phyloP scores from a whole-genome alignment of 1,140 invertebrate species.

The Pollicipes pollicipes region DNA sequence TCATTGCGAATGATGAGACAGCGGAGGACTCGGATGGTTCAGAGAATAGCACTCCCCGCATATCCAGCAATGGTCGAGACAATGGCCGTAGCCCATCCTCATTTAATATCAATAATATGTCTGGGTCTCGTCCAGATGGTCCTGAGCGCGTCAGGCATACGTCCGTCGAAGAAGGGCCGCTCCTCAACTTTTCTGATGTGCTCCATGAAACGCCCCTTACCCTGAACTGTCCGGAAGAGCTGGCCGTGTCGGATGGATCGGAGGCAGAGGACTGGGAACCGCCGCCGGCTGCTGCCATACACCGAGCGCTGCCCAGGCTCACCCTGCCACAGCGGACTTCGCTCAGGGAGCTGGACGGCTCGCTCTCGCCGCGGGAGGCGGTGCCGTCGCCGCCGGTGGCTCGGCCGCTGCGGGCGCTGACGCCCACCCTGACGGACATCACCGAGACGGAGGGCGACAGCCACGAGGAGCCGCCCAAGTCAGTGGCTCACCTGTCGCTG shows the following conservation, averaged over 20 bases:
- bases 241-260: not conserved
- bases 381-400: not conserved
- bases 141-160: too few species aligned
- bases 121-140: too few species aligned
- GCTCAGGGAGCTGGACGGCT: not conserved
- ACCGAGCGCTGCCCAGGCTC: not conserved
- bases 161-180: too few species aligned
- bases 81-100: too few species aligned
- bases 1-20: not conserved
- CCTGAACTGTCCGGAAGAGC: not conserved
- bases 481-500: not conserved
- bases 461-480: not conserved
- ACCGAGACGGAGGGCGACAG: not conserved
- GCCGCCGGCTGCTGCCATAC: not conserved
- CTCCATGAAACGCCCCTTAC: not conserved
- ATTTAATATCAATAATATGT: too few species aligned
- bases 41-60: not conserved
- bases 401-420: not conserved
- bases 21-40: not conserved
- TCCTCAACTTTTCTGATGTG: not conserved
- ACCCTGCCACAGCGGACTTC: not conserved
- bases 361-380: not conserved
- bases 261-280: not conserved
- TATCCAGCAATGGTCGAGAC: not conserved
- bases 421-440: not conserved